Conservation (phyloP, 2,113 vertebrate genomes). For the Tapirus terrestris region DNA sequence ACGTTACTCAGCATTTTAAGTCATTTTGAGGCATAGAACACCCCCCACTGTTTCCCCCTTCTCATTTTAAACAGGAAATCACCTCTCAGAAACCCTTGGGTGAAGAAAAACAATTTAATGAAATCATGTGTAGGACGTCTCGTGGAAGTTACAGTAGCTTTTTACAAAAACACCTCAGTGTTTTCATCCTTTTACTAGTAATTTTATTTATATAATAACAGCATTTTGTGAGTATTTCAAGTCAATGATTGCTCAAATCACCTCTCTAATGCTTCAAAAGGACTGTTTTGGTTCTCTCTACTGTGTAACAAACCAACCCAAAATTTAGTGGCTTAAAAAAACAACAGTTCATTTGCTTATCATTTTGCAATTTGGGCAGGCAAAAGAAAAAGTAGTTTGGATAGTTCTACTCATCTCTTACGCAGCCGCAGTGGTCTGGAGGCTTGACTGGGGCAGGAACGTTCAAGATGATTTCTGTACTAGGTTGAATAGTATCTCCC, state of each 20-base stretch:
- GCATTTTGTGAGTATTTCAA: not conserved
- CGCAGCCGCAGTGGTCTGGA: not conserved
- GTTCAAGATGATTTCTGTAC: not conserved
- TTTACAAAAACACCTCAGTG: not conserved
- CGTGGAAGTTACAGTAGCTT: not conserved
- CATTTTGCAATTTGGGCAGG: not conserved
- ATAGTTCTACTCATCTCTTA: not conserved
- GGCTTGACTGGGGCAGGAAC: not conserved
- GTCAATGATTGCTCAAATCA: not conserved
- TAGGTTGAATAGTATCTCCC: not conserved
- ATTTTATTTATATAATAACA: not conserved
- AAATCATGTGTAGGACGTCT: slow-evolving; percentile 24
- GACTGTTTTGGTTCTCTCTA: not conserved
- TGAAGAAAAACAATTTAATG: slow-evolving; percentile 48
- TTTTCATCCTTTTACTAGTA: not conserved
- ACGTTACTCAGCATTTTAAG: not conserved
- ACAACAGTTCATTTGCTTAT: not conserved
- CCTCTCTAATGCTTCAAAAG: not conserved
- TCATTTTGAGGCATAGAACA: slow-evolving; percentile 37
- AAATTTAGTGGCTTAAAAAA: not conserved
- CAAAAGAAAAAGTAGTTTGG: not conserved
- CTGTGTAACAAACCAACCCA: not conserved
- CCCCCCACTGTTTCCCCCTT: not conserved
- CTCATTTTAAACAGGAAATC: slow-evolving; percentile 68
- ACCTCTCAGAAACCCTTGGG: slow-evolving; percentile 7